Base-by-base conservation (phyloP, 1,140 invertebrate species). In the Drosophila bifasciata region DNA sequence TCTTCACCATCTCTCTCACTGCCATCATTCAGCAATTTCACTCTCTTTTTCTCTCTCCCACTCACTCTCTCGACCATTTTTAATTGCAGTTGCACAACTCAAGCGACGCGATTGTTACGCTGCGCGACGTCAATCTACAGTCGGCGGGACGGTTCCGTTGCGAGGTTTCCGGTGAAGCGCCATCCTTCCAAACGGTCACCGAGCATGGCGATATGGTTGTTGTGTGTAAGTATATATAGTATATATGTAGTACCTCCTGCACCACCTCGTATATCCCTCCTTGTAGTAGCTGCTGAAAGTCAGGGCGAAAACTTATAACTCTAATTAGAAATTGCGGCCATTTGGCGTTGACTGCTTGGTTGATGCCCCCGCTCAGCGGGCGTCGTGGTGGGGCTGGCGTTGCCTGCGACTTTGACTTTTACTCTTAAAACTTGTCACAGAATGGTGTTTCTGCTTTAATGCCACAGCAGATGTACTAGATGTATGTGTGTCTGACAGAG, bases 91-190 rank as follows among this genome's bases (percentile, higher is more conserved):
- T 95, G 74, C 94, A 95, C 76, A 95, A 95, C 90, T 95, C 95
- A 5, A 95, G 95, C 69, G 95, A 95, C 44, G 94, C 93, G 49
- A 94, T 94, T 86, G 95, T 97, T 49, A 94, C 95, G 36, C 92
- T 98, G 61, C 93, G 93, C 66, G 94, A 95, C 40, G 94, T 97
- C 61, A 94, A 95, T 72, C 92, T 97, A 71, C 94, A 95, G 86
- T 96, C 95, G 51, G 95, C 94, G 25, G 97, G 97, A 36, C 92
- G 94, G 19, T 97, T 97, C 92, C 93, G 95, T 66, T 97, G 96
- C 86, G 96, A 97, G 90, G 96, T 97, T 60, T 96, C 96, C 5
- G 96, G 95, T 1, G 96, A 97, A 92, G 96, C 95, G 32, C 95
- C 96, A 11, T 94, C 93, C 53, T 97, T 97, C 90, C 94, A 95